phyloP scores from a whole-genome alignment of 2,888 invertebrate species.

The Cerceris rybyensis region DNA sequence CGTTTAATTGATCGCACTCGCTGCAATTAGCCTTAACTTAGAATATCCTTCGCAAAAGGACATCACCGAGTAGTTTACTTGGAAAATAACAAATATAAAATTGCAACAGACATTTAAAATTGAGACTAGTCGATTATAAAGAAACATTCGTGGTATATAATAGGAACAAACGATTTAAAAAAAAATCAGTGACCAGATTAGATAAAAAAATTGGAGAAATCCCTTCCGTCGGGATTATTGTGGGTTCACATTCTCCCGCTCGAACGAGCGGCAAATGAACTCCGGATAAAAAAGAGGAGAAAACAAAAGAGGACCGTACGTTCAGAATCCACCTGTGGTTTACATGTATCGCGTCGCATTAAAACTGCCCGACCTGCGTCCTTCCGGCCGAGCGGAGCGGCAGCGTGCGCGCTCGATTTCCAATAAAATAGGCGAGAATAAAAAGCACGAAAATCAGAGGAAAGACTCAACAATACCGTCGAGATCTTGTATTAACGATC shows the following conservation, averaged over 20 bases:
- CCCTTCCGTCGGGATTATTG: background rate
- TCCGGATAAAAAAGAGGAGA: background rate
- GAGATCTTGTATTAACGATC: background rate
- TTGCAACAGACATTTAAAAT: too few relatives aligned
- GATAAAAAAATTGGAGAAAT: background rate
- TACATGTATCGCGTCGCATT: slow-evolving; percentile 19
- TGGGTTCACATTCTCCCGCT: background rate
- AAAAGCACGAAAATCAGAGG: slow-evolving; percentile 9
- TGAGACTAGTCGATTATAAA: too few relatives aligned
- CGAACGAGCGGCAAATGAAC: slow-evolving; percentile 6
- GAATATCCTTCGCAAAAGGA: too few relatives aligned
- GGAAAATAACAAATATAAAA: too few relatives aligned
- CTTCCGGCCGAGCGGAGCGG: background rate
- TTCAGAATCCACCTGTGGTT: background rate
- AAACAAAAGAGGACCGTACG: background rate
- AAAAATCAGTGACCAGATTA: background rate
- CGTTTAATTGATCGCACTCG: too few relatives aligned
- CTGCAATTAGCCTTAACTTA: too few relatives aligned
- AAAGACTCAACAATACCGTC: background rate
- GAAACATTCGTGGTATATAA: too few relatives aligned
- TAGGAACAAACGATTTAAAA: too few relatives aligned
- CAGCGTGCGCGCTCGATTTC: background rate
- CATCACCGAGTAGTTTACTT: too few relatives aligned
- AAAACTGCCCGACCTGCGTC: slow-evolving; percentile 11
- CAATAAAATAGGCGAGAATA: slow-evolving; percentile 18